Base-by-base conservation (phyloP, 2,113 vertebrate species). In the Podocnemis expansa region DNA sequence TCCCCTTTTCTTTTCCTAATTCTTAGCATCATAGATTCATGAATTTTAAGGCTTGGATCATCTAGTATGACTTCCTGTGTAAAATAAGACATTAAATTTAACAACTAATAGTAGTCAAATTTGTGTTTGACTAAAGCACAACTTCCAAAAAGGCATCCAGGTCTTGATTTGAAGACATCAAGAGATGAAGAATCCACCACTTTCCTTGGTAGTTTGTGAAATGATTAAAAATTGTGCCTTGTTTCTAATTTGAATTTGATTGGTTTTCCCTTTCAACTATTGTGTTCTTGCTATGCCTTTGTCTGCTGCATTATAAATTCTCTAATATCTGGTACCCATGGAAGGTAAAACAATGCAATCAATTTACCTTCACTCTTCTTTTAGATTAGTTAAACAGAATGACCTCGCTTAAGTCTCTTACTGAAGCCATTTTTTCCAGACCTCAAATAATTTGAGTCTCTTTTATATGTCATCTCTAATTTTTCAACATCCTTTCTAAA, bases 361-460 rank as follows among this genome's bases (percentile, higher is more conserved):
- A 52, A 52, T 13, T 52, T 52, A 17, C 16, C 51, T 52, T 52
- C 14, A 16, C 14, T 24, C 0, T 0, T 14, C 25, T 45, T 82
- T 89, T 92, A 2, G 55, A 83, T 55, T 43, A 24, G 12, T 5
- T 43, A 86, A 82, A 52, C 82, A 78, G 16, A n/a, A 80, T 85
- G 54, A 90, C 49, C 31, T 85, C 60, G n/a, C 9, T 70, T 38
- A 17, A 38, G 19, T 70, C 58, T 95, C 21, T 58, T 27, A 25
- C 67, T 70, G 38, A 9, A 78, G 29, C 19, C 54, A 27, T 83
- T 49, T 51, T 67, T 87, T 70, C 29, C 78, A 87, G 78, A 17
- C 5, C 29, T 80, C 56, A 12, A 78, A 29, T n/a, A 6, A 31
- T 54, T 83, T 60, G 14, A 34, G 60, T 34, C 31, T n/a, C 60